Evolutionary conservation across 2,113 vertebrate genomes (phyloP), one percentile per base, ranked within the genome.

Genomic region (Drymodes brunneopygia): DNA sequence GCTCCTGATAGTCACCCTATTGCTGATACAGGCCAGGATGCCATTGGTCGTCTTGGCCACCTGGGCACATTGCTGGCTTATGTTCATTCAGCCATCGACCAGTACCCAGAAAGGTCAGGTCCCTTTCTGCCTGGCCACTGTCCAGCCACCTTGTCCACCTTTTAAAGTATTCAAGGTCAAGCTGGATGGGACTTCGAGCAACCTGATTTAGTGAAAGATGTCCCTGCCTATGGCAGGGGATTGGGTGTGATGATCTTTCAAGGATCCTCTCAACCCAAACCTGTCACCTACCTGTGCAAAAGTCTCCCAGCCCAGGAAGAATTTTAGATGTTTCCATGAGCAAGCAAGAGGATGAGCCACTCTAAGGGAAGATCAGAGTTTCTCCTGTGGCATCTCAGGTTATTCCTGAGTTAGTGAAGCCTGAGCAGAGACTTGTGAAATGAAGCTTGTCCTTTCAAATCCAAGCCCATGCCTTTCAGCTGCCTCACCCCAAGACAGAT

Each of bases 401-500:
- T 81, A 36, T 83, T 83, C 61, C 53, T 47, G 29, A 78, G 45
- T 35, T 73, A 35, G 62, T 57, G 74, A 72, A 85, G 65, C 38
- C 60, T 44, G 35, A 91, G 81, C 9, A 67, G 44, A 73, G n/a
- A 79, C 38, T 60, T 11, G 5, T 45, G 70, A 88, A 73, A 72
- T 84, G 47, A 73, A 92, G 44, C 28, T 61, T 6, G 5, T 85
- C 42, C 35, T 54, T 91, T 61, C 29, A 58, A 60, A 81, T 60
- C 27, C 47, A 92, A 87, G 60, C 38, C 67, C 2, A 3, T 1
- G 45, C 36, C 58, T 92, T 90, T 69, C 66, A 47, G 53, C 89
- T 92, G 81, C 94, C 89, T 96, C 86, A 72, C 81, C 78, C 92
- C 62, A 92, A 85, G 38, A 69, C 95, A 95, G 92, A 90, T 93